A percentile compares a stretch with the other conserved stretches of the same genome.
Evolutionary conservation across 1,140 invertebrate species (phyloP).

Genomic region (Trichoplusia ni): DNA sequence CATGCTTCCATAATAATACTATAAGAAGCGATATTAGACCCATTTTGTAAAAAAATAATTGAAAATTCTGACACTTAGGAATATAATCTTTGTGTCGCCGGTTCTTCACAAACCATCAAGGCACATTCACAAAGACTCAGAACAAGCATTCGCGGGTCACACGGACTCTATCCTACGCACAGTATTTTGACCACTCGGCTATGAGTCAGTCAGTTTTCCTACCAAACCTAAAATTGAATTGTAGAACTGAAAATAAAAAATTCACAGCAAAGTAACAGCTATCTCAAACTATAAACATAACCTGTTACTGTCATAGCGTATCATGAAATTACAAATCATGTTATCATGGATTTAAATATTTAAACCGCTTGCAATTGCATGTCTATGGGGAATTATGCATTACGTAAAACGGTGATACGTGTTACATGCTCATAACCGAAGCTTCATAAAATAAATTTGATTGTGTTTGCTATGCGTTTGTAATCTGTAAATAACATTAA

Average conservation of each 20-base stretch:
- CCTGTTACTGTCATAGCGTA: constrained; percentile 43
- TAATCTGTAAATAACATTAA: constrained; percentile 25
- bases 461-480: constrained; percentile 16
- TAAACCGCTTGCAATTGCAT: constrained; percentile 59
- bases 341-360: constrained; percentile 50
- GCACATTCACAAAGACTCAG: too few relatives aligned
- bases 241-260: not conserved
- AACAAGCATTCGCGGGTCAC: too few relatives aligned
- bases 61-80: too few relatives aligned
- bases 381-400: constrained; percentile 56
- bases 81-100: too few relatives aligned
- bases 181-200: too few relatives aligned
- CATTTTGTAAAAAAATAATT: too few relatives aligned
- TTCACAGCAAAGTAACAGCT: constrained; percentile 34
- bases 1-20: too few relatives aligned
- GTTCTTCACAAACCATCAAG: too few relatives aligned
- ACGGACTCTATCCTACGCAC: too few relatives aligned
- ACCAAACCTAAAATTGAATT: not conserved
- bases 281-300: constrained; percentile 51
- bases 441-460: constrained; percentile 33
- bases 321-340: constrained; percentile 57
- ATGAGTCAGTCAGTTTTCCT: too few relatives aligned
- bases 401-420: constrained; percentile 48
- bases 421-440: constrained; percentile 39
- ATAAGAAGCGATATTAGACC: too few relatives aligned